These are phyloP conservation scores for Chromobotia macracanthus DNA, from an alignment of 2,797 vertebrate species.

Conservation along the genomic window DNA sequence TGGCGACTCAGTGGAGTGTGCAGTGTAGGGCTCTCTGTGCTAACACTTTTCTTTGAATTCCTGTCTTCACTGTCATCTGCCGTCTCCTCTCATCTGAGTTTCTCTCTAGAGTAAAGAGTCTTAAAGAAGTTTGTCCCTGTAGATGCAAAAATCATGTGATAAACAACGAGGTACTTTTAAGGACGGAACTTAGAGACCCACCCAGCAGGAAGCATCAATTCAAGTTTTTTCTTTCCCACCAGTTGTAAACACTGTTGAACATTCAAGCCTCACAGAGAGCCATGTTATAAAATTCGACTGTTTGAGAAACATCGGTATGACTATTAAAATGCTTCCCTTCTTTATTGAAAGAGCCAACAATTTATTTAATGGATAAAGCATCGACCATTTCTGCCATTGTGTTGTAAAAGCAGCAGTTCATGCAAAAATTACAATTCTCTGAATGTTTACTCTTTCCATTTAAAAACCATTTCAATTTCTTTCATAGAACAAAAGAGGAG, in stretches of 20 bases:
- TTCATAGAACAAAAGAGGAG: not conserved
- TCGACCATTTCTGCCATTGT: not conserved
- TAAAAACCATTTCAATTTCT: no score
- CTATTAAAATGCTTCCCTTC: conserved; percentile 14
- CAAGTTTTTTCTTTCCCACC: not conserved
- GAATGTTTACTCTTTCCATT: not conserved
- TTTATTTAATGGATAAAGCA: not conserved
- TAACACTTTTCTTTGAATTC: conserved; percentile 36
- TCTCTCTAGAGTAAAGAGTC: no score
- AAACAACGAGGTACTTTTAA: conserved; percentile 44
- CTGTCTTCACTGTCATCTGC: conserved; percentile 16
- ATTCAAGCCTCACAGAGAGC: conserved; percentile 18
- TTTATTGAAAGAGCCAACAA: conserved; percentile 2
- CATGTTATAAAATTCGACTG: not conserved
- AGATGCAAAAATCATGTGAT: conserved; percentile 47
- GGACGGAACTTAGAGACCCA: conserved; percentile 16
- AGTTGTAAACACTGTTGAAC: conserved; percentile 43
- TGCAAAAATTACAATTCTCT: not conserved
- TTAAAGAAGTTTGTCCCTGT: not conserved
- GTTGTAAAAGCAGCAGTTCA: not conserved
- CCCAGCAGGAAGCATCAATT: conserved; percentile 26
- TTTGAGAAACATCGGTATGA: not conserved
- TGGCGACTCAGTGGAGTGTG: conserved; percentile 48
- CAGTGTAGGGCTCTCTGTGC: conserved; percentile 28
- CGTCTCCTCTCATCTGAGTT: no score